A percentile compares a stretch with the other conserved stretches of the same genome.
phyloP scores from a whole-genome alignment of 2,797 vertebrate genomes.

The Cyprinodon diabolis region DNA sequence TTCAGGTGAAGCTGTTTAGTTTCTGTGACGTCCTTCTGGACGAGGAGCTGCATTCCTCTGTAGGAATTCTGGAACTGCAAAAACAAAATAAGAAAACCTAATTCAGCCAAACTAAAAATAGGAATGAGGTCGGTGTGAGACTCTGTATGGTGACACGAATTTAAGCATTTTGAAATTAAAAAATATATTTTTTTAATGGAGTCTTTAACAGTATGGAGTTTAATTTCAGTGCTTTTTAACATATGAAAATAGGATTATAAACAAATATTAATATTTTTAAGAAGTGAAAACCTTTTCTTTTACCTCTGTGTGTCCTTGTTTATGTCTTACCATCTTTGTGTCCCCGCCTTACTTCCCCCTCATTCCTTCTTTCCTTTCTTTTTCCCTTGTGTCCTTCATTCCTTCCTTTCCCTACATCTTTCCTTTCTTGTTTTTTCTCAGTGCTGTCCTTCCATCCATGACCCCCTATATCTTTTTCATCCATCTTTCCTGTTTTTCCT shows the following conservation, averaged over 20 bases:
- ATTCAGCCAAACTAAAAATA: background rate
- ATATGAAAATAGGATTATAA: background rate
- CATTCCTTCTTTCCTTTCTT: background rate
- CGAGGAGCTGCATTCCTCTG: constrained; percentile 80
- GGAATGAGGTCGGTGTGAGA: background rate
- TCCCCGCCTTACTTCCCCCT: background rate
- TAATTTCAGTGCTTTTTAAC: background rate
- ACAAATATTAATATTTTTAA: background rate
- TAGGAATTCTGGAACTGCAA: constrained; percentile 81
- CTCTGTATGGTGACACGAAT: background rate
- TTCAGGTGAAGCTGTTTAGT: constrained; percentile 76
- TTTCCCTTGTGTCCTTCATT: too few relatives aligned
- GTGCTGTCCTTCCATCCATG: too few relatives aligned
- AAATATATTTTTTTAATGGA: background rate
- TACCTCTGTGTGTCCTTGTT: background rate
- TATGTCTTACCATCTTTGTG: background rate
- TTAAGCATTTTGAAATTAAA: background rate
- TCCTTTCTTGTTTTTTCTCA: background rate
- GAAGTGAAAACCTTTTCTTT: background rate
- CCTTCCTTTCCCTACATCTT: too few relatives aligned
- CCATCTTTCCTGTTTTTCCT: background rate
- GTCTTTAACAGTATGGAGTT: too few relatives aligned
- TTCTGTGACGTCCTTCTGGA: constrained; percentile 79
- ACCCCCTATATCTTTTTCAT: background rate
- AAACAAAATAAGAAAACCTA: background rate